Base-by-base conservation (phyloP, 2,888 invertebrate species). In the Lithophane leautieri region DNA sequence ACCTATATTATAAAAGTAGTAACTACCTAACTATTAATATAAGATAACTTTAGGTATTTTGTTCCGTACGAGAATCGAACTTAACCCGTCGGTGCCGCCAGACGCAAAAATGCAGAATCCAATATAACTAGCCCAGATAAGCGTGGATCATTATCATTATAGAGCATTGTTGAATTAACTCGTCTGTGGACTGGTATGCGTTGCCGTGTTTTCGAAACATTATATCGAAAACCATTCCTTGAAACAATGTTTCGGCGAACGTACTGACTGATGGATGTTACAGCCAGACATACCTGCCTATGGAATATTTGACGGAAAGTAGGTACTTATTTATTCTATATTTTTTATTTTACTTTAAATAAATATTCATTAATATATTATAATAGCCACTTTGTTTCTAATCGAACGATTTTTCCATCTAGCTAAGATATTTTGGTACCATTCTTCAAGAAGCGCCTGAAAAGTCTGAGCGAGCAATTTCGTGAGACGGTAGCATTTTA, bases 161-260 rank as follows among this genome's bases (percentile, higher is more conserved):
- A 34, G 19, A 44, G 3, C 56, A 63, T 16, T 62, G 40, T 62
- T n/a, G n/a, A 70, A 44, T 28, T 65, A 19, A 25, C 65, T 44
- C 40, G n/a, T 60, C 58, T 14, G 40, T 73, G 42, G 34, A 34
- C 34, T 34, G 34, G 34, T 62, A 28, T 28, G 9, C 22, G 44
- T 63, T 67, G 58, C 34, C 67, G 52, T 66, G 12, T 74, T 73
- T 66, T 73, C 63, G 25, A 58, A 81, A 79, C 70, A 73, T 68
- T 58, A 60, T 68, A 73, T 76, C 70, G 70, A 76, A 77, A 70
- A 74, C 70, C 60, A 67, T 86, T 86, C 86, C 69, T 65, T 71
- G 82, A 88, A 86, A 22, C 56, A 54, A 42, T 60, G 61, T 74
- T 87, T 84, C 78, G 66, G 58, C 74, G 85, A 79, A 86, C 40